Percentiles rank a stretch among this genome's conserved stretches.
These are phyloP conservation scores for Paedocypris sp. DNA, from an alignment of 2,113 vertebrate genomes.

Conservation along the genomic window DNA sequence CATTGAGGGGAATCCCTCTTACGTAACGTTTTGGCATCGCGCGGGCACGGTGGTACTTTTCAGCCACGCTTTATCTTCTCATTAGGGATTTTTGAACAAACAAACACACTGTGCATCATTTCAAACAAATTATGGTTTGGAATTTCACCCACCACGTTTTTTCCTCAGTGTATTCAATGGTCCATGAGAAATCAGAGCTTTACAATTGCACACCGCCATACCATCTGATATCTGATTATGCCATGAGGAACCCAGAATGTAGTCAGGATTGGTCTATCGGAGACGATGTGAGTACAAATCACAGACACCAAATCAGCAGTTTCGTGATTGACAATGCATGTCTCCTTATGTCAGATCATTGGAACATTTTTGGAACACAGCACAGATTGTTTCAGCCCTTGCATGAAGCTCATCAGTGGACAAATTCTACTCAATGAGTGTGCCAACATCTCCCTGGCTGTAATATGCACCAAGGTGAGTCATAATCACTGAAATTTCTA, in stretches of 20 bases:
- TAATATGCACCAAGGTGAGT: conserved; percentile 25
- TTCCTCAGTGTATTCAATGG: not conserved
- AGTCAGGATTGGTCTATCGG: not conserved
- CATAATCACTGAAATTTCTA: not conserved
- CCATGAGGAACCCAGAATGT: not conserved
- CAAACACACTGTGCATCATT: too few species aligned
- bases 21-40: too few species aligned
- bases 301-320: not conserved
- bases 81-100: too few species aligned
- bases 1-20: too few species aligned
- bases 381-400: conserved; percentile 1
- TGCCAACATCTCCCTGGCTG: not conserved
- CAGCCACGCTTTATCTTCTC: too few species aligned
- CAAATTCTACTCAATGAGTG: conserved; percentile 25
- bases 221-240: not conserved
- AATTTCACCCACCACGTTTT: too few species aligned
- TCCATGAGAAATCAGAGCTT: not conserved
- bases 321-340: not conserved
- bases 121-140: too few species aligned
- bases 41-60: too few species aligned
- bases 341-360: conserved; percentile 31
- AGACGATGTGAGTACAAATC: conserved; percentile 1
- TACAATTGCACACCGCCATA: not conserved
- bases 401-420: not conserved
- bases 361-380: rapidly evolving